A percentile compares a stretch with the other conserved stretches of the same genome.
Evolutionary conservation across 30 jellyfish, hydroid and myxozoan species (phyloP).

Genomic region (Turritopsis rubra): DNA sequence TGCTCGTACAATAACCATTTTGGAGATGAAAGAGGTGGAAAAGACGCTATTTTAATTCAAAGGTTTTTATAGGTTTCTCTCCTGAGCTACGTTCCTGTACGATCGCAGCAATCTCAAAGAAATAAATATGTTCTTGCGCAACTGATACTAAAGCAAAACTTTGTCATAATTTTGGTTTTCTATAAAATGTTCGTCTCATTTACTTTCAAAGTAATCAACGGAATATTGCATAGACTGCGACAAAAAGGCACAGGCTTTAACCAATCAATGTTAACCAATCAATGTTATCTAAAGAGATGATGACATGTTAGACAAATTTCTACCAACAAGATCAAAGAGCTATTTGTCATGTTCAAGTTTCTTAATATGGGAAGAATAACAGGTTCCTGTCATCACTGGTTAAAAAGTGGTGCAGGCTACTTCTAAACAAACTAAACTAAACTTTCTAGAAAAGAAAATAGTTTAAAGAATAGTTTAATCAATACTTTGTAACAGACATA

Average conservation of each 20-base stretch:
- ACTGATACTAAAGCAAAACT: no score
- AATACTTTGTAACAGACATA: no score
- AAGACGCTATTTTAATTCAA: background rate
- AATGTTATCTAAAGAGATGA: background rate
- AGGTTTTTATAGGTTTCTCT: no score
- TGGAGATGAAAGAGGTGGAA: background rate
- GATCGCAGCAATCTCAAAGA: background rate
- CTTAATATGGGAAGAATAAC: no score
- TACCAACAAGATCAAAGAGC: background rate
- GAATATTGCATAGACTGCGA: background rate
- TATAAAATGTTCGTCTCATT: background rate
- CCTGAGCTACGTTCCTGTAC: no score
- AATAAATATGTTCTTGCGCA: background rate
- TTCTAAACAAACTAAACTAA: no score
- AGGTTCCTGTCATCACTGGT: no score
- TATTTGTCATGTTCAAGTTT: background rate
- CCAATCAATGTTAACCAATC: background rate
- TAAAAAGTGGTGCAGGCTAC: no score
- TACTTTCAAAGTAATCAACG: background rate
- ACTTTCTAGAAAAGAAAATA: no score
- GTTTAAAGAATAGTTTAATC: no score
- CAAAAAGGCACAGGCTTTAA: background rate
- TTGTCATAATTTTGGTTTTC: background rate
- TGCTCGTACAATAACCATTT: constrained; percentile 39
- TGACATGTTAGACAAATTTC: background rate